Percentiles rank a stretch among this genome's conserved stretches.
Evolutionary conservation across 2,113 vertebrate genomes (phyloP).

Genomic region (Neopipo cinnamomea): DNA sequence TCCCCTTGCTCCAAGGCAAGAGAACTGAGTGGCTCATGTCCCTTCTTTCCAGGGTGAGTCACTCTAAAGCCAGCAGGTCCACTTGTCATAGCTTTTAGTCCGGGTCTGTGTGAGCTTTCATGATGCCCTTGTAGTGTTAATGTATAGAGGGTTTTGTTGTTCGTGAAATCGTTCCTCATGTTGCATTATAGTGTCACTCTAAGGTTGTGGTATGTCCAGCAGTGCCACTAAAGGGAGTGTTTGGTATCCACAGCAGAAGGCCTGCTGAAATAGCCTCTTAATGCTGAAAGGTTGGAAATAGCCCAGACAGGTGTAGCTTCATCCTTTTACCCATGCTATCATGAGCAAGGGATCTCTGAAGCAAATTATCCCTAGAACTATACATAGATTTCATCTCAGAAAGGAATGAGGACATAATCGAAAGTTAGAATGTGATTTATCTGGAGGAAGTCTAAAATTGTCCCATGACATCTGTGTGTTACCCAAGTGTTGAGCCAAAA

Average conservation of each 20-base stretch:
- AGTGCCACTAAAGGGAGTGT: not conserved
- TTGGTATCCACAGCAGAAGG: not conserved
- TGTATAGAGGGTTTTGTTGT: not conserved
- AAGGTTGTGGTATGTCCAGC: no score
- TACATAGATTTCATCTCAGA: not conserved
- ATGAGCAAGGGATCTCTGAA: not conserved
- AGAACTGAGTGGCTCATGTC: not conserved
- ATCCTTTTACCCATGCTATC: not conserved
- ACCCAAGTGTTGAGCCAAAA: not conserved
- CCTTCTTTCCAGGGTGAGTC: not conserved
- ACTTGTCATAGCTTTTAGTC: not conserved
- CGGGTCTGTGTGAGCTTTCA: not conserved
- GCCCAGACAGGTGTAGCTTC: not conserved
- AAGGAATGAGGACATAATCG: not conserved
- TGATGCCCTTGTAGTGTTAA: not conserved
- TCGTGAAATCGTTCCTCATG: not conserved
- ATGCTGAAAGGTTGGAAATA: not conserved
- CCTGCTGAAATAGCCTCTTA: not conserved
- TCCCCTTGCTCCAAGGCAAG: not conserved
- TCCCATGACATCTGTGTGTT: not conserved
- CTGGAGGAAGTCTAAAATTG: not conserved
- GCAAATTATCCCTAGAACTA: not conserved
- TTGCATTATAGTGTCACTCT: not conserved
- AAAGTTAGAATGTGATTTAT: not conserved
- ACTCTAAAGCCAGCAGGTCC: not conserved